phyloP scores from a whole-genome alignment of 2,113 vertebrate species.

The Callipepla californica region DNA sequence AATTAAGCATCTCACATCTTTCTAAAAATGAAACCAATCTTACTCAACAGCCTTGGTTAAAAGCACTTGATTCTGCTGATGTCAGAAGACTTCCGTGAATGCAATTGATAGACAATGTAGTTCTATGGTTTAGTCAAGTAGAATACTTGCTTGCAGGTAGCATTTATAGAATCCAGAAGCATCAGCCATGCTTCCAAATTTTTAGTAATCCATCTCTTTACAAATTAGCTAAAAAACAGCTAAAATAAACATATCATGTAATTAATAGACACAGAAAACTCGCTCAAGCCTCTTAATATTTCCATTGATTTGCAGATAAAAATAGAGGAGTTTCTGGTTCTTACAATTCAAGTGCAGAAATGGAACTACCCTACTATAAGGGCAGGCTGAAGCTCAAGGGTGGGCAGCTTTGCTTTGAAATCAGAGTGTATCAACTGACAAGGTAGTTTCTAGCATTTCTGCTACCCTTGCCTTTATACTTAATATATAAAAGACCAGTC shows the following conservation, averaged over 20 bases:
- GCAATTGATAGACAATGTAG: neutral
- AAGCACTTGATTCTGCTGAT: neutral
- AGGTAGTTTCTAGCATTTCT: neutral
- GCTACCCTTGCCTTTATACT: neutral
- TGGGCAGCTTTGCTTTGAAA: neutral
- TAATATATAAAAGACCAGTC: neutral
- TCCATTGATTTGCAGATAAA: neutral
- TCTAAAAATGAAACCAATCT: neutral
- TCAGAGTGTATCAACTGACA: neutral
- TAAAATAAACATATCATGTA: neutral
- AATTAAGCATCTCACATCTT: neutral
- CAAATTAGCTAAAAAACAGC: conserved; percentile 4
- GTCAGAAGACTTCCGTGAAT: neutral
- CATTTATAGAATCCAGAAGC: neutral
- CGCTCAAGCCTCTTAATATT: neutral
- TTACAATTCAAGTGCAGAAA: conserved; percentile 25
- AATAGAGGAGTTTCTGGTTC: conserved; percentile 38
- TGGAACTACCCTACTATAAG: neutral
- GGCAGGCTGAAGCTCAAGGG: conserved; percentile 2
- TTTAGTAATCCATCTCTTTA: neutral
- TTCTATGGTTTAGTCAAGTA: neutral
- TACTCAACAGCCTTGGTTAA: neutral
- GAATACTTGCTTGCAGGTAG: neutral
- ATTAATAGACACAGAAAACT: neutral
- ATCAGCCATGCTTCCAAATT: neutral